Evolutionary conservation across 1,140 invertebrate species (phyloP).

Genomic region (Asobara japonica): DNA sequence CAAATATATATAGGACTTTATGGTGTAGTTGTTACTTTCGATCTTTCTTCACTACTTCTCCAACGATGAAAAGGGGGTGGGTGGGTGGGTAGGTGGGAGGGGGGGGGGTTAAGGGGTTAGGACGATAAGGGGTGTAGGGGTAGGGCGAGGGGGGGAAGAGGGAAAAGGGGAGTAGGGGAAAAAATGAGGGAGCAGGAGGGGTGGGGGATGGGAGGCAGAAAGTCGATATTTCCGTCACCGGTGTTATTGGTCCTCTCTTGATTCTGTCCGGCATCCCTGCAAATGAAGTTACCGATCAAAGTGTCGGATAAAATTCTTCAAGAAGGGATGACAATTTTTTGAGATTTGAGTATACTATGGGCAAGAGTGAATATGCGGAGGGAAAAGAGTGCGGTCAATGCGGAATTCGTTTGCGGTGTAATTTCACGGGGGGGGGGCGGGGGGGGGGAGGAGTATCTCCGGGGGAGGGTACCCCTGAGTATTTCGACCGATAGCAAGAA

Average conservation of each 20-base stretch:
- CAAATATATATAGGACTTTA: too few relatives aligned
- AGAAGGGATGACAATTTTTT: neutral
- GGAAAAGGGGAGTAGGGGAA: neutral
- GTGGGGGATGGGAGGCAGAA: constrained; percentile 51
- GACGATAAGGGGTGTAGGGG: neutral
- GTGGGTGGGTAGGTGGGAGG: too few relatives aligned
- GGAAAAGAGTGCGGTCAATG: too few relatives aligned
- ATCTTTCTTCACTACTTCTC: neutral
- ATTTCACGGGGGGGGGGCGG: too few relatives aligned
- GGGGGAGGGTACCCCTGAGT: too few relatives aligned
- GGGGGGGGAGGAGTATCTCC: too few relatives aligned
- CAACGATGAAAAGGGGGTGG: neutral
- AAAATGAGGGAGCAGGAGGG: constrained; percentile 23
- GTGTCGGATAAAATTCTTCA: constrained; percentile 41
- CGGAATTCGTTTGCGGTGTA: too few relatives aligned
- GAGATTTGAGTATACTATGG: neutral
- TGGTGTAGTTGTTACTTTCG: too few relatives aligned
- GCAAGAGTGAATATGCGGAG: neutral
- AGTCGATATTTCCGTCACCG: constrained; percentile 64
- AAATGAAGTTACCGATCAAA: constrained; percentile 65
- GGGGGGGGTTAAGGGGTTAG: neutral
- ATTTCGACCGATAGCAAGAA: too few relatives aligned
- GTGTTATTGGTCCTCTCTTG: constrained; percentile 62
- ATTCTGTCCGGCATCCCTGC: constrained; percentile 59
- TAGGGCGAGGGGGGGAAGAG: neutral